Base-by-base conservation (phyloP, 53 echinoderm and acorn worm genomes). In the Echinometra lucunter region DNA sequence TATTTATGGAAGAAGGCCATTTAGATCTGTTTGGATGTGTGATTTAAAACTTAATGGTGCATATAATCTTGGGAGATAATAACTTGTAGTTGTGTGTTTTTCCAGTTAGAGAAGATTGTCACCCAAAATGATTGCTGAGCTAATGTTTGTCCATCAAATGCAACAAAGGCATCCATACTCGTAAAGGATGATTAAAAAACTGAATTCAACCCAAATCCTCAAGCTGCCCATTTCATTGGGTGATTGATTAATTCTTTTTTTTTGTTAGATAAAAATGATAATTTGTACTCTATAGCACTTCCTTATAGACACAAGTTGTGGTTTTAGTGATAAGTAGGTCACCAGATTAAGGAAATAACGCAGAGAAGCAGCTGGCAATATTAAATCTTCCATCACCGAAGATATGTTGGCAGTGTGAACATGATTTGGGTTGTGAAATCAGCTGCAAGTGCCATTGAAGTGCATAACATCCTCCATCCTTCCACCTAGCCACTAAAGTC, bases 401-500 rank as follows among this genome's bases (percentile, higher is more conserved):
- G 85, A 85, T 49, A 49, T 47, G 1, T 85, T 49, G 85, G 10
- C 49, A n/a, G 11, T 85, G 49, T 85, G 85, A 49, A 85, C 85
- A 45, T n/a, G 16, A 30, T 49, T 5, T 1, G 85, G 45, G 45
- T n/a, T 49, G 3, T 89, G 58, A 89, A 60, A 60, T 60, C 58
- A 35, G 58, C 92, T 92, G 92, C 57, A 1, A 45, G 75, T 56
- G 92, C 78, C 53, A 44, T 57, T 78, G 92, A 49, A 92, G 78
- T 57, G 78, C 57, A 45, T 74, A 69, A 92, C 92, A 75, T 92
- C 75, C 78, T 55, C 17, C 92, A 92, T 92, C 92, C 92, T 92
- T 92, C 92, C 78, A 74, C 57, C 28, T 44, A 45, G 53, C 58
- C 90, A 90, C 90, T 34, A 60, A 63, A 45, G n/a, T 91, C 66